These are phyloP conservation scores for Tetragonula carbonaria DNA, from an alignment of 2,888 invertebrate genomes.

Conservation along the genomic window DNA sequence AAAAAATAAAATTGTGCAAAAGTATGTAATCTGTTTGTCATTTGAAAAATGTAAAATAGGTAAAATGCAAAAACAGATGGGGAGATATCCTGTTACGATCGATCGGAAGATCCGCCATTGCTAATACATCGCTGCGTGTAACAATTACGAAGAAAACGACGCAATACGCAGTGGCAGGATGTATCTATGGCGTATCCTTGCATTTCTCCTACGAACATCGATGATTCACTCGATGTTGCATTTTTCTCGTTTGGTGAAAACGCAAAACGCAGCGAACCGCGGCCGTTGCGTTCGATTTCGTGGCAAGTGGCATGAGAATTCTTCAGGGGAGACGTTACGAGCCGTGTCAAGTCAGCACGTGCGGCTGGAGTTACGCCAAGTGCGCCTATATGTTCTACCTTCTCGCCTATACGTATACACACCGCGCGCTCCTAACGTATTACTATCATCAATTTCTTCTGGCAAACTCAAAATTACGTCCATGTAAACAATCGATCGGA, in stretches of 20 bases:
- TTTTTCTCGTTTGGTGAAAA: neutral
- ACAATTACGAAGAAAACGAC: neutral
- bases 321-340: neutral
- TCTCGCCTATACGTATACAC: neutral
- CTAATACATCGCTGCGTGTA: neutral
- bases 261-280: neutral
- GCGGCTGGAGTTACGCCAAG: conserved; percentile 40
- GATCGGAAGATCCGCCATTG: neutral
- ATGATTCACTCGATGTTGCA: neutral
- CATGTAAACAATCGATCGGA: conserved; percentile 18
- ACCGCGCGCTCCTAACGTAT: conserved; percentile 30
- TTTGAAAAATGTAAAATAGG: neutral
- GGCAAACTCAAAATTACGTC: neutral
- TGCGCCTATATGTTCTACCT: conserved; percentile 9
- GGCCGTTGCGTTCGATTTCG: neutral
- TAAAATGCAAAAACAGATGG: neutral
- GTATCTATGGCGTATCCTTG: neutral
- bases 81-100: neutral
- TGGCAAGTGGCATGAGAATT: neutral
- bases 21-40: too few relatives aligned
- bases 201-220: neutral
- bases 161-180: neutral
- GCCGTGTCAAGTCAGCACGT: conserved; percentile 35
- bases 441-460: conserved; percentile 34
- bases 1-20: too few relatives aligned